Base-by-base conservation (phyloP, 2,113 vertebrate genomes). In the Cyphomyrus discorhynchus region DNA sequence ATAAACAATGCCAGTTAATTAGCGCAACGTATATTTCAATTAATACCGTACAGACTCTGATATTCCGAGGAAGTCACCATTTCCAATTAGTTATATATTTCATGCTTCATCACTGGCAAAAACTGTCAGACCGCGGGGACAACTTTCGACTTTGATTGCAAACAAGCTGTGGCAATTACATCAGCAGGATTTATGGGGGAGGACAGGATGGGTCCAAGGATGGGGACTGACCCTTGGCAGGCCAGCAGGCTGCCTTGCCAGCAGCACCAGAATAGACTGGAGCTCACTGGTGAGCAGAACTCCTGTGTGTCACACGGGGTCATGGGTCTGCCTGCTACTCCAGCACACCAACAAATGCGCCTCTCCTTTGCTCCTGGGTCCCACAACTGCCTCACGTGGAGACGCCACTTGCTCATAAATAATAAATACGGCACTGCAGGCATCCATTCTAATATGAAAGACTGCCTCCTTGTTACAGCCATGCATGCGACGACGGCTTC, bases 171-270 rank as follows among this genome's bases (percentile, higher is more conserved):
- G 82, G 82, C 82, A 84, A 84, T 46, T 47, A 84, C 82, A 84
- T 45, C 45, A 47, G 45, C 42, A 24, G 82, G 45, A 47, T 46
- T 84, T 47, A 80, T 80, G 35, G 35, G 62, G 74, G 35, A 80
- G 39, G 82, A 84, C 42, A 84, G 82, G 82, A 47, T 24, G 21
- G 39, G 82, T 46, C 42, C 82, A 84, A 84, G 82, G 82, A 47
- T 84, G 45, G 82, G 82, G 82, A 47, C 82, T 84, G 82, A 84
- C 82, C 45, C 82, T 84, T 47, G 45, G 82, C 82, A 47, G 82
- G 82, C 42, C 82, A 80, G 74, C 74, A 80, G 74, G 74, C 74
- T 42, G 5, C 15, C 35, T 80, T 42, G 74, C 74, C 74, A 80
- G 74, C 35, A 3, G 74, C 74, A 35, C 74, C 74, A 80, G 74